Evolutionary conservation across 2,797 vertebrate species (phyloP), one percentile per base, ranked within the genome.

Genomic region (Poliocrania exsul): DNA sequence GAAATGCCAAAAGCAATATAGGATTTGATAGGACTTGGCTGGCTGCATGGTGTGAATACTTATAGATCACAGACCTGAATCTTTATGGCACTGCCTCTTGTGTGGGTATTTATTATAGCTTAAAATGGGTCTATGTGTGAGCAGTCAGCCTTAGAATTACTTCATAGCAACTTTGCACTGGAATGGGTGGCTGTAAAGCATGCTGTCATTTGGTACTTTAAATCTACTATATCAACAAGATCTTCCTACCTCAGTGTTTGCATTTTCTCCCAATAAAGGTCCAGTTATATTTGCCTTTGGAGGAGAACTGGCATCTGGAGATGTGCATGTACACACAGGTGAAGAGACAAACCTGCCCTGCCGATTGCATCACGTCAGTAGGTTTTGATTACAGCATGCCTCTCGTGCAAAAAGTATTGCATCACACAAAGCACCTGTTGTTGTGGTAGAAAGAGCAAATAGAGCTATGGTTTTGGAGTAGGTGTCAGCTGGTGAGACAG

Each of bases 1-100:
- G 79, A 96, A 64, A 53, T 64, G 87, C 87, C 87, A 92, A 91
- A 81, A 92, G 81, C 65, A 90, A 95, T 83, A 60, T 2, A 87
- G 80, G 64, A 35, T 77, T 88, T 85, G 89, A 93, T 89, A 81
- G 84, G 79, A 74, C n/a, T 83, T 91, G 89, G 75, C 81, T 89
- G 65, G 29, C 69, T 91, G 69, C 72, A 78, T 0, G 0, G 69
- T 67, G 53, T 81, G 82, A 88, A 69, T 87, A 38, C 85, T 81
- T 77, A 77, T 37, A 95, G 81, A 87, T 78, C 84, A 73, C 9
- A 7, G 66, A 72, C 49, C 60, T 53, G 75, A 83, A 57, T 64
- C 79, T 78, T 93, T n/a, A 60, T 24, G 72, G 85, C 6, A 5
- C 29, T 71, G 56, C 72, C n/a, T 57, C 67, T 74, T 74, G 46